A percentile compares a stretch with the other conserved stretches of the same genome.
Conservation (phyloP, 30 jellyfish, hydroid and myxozoan genomes). For the Morbakka virulenta region DNA sequence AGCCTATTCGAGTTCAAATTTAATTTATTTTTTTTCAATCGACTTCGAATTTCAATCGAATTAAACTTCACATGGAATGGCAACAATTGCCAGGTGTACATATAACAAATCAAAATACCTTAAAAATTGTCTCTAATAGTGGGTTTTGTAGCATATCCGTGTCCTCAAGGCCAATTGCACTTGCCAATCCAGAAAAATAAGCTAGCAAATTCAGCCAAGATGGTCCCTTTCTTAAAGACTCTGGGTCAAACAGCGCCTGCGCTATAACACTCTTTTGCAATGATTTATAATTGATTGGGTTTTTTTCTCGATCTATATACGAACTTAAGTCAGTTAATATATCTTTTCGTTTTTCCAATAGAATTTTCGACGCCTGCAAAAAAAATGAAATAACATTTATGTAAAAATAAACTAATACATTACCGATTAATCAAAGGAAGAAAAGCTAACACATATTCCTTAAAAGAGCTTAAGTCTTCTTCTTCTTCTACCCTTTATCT, state of each 20-base stretch:
- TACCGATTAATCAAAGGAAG: too few relatives aligned
- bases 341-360: conserved; percentile 65
- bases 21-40: too few relatives aligned
- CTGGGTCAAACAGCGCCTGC: conserved; percentile 84
- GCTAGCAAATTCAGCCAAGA: conserved; percentile 74
- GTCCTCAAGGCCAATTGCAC: conserved; percentile 16
- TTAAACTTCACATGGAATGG: too few relatives aligned
- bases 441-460: too few relatives aligned
- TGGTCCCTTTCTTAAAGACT: conserved; percentile 72
- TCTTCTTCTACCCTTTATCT: too few relatives aligned
- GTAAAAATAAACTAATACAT: too few relatives aligned
- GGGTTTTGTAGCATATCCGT: neutral
- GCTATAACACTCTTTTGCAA: conserved; percentile 54
- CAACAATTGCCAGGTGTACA: too few relatives aligned
- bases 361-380: conserved; percentile 62
- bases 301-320: neutral
- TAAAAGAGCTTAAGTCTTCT: too few relatives aligned
- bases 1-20: too few relatives aligned
- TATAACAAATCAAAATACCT: too few relatives aligned
- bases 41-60: too few relatives aligned
- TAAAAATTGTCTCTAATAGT: neutral
- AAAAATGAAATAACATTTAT: too few relatives aligned
- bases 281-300: conserved; percentile 1
- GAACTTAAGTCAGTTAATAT: neutral
- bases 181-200: neutral